These are phyloP conservation scores for Nysson spinosus DNA, from an alignment of 2,888 invertebrate genomes.

Conservation along the genomic window DNA sequence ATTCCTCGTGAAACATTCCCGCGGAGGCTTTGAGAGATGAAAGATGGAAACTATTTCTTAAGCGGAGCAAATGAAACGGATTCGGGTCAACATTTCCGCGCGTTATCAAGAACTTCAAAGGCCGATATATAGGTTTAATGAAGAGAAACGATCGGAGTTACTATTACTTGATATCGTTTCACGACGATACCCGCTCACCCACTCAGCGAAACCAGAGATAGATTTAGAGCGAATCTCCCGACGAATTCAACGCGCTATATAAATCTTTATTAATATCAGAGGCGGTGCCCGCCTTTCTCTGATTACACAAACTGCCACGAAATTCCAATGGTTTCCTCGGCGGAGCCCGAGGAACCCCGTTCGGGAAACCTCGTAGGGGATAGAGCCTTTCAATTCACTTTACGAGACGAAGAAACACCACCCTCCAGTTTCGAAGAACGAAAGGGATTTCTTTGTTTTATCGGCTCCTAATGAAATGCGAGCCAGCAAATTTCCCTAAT, in stretches of 20 bases:
- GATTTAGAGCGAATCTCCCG: background rate
- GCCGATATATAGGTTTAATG: constrained; percentile 21
- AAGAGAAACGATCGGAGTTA: constrained; percentile 34
- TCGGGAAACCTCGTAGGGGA: constrained; percentile 12
- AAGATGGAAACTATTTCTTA: background rate
- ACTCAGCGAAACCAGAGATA: background rate
- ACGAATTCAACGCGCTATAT: constrained; percentile 9
- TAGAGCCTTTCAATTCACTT: constrained; percentile 54
- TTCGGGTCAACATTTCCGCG: background rate
- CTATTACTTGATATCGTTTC: constrained; percentile 3
- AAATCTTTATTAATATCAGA: constrained; percentile 47
- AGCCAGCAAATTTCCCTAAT: constrained; percentile 57
- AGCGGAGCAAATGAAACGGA: background rate
- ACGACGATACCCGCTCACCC: background rate
- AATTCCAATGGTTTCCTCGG: constrained; percentile 19
- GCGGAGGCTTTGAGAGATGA: too few relatives aligned
- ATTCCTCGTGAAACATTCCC: too few relatives aligned
- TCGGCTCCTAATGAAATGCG: constrained; percentile 59
- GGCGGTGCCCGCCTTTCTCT: constrained; percentile 11
- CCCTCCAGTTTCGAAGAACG: constrained; percentile 15
- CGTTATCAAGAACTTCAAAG: background rate
- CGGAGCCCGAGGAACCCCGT: constrained; percentile 5
- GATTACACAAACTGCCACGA: constrained; percentile 30
- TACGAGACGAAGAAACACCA: constrained; percentile 22
- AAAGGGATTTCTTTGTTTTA: constrained; percentile 57